These are phyloP conservation scores for Halictus quadricinctus DNA, from an alignment of 2,888 invertebrate species.

Conservation along the genomic window DNA sequence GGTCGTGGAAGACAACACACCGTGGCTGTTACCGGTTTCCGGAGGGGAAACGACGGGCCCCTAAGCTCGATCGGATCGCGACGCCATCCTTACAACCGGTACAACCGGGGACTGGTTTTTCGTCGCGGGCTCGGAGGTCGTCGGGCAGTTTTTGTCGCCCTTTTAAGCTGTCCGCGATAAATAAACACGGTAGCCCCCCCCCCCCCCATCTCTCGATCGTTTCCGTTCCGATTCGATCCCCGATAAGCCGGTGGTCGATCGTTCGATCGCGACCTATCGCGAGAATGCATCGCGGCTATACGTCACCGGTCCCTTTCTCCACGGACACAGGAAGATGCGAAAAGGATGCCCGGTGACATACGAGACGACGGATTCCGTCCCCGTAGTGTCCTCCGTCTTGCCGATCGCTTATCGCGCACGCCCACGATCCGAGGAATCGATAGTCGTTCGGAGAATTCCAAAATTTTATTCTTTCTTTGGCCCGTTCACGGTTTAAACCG, in stretches of 20 bases:
- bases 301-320: constrained; percentile 30
- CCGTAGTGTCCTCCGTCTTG: neutral
- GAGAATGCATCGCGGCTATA: constrained; percentile 26
- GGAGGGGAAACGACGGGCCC: constrained; percentile 34
- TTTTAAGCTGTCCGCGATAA: constrained; percentile 63
- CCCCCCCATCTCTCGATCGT: constrained; percentile 8
- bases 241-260: constrained; percentile 31
- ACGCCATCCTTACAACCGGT: constrained; percentile 62
- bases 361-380: neutral
- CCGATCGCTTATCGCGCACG: constrained; percentile 5
- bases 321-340: constrained; percentile 23
- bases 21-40: neutral
- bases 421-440: neutral
- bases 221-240: constrained; percentile 56
- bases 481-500: too few species aligned
- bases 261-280: constrained; percentile 52
- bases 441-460: neutral
- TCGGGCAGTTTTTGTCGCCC: constrained; percentile 63
- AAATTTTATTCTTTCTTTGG: neutral
- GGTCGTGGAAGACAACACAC: constrained; percentile 21
- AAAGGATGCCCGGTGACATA: constrained; percentile 12
- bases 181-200: constrained; percentile 59
- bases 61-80: constrained; percentile 66
- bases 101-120: constrained; percentile 69
- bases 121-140: constrained; percentile 61